A percentile compares a stretch with the other conserved stretches of the same genome.
Evolutionary conservation across 2,797 vertebrate genomes (phyloP).

Genomic region (Rhyacichthys aspro): DNA sequence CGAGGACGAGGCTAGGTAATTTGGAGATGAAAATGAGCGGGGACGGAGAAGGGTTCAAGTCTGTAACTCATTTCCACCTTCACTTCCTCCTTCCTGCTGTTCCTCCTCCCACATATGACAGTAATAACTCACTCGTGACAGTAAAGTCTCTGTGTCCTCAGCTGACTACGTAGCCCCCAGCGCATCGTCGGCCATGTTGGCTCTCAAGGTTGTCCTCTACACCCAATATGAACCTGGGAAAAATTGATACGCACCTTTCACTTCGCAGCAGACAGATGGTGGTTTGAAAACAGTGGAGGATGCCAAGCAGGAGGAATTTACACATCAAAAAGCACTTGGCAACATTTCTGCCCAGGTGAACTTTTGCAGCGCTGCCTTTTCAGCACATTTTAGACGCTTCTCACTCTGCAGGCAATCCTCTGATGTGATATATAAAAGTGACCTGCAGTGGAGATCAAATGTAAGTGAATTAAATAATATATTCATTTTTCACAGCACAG

Average conservation of each 20-base stretch:
- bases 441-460: slow-evolving; percentile 22
- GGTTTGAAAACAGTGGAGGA: slow-evolving; percentile 34
- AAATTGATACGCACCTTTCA: slow-evolving; percentile 37
- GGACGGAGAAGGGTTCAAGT: slow-evolving; percentile 62
- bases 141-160: slow-evolving; percentile 49
- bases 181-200: slow-evolving; percentile 25
- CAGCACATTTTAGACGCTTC: slow-evolving; percentile 16
- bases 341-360: slow-evolving; percentile 44
- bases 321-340: slow-evolving; percentile 44
- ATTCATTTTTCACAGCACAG: slow-evolving; percentile 18
- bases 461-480: slow-evolving; percentile 16
- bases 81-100: slow-evolving; percentile 33
- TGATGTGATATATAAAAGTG: slow-evolving; percentile 9
- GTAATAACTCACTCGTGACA: slow-evolving; percentile 51
- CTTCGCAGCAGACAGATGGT: slow-evolving; percentile 40
- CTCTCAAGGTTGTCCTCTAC: slow-evolving; percentile 61
- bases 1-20: slow-evolving; percentile 60
- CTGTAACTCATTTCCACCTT: slow-evolving; percentile 69
- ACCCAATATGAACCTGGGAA: slow-evolving; percentile 24
- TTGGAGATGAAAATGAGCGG: slow-evolving; percentile 67
- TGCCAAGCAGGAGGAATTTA: slow-evolving; percentile 33
- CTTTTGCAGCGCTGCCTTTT: slow-evolving; percentile 20
- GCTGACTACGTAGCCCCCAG: slow-evolving; percentile 38
- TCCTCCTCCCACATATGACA: slow-evolving; percentile 50
- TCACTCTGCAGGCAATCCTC: slow-evolving; percentile 15